A percentile compares a stretch with the other conserved stretches of the same genome.
phyloP scores from a whole-genome alignment of 30 jellyfish, hydroid and myxozoan species.

The Phacellophora camtschatica region DNA sequence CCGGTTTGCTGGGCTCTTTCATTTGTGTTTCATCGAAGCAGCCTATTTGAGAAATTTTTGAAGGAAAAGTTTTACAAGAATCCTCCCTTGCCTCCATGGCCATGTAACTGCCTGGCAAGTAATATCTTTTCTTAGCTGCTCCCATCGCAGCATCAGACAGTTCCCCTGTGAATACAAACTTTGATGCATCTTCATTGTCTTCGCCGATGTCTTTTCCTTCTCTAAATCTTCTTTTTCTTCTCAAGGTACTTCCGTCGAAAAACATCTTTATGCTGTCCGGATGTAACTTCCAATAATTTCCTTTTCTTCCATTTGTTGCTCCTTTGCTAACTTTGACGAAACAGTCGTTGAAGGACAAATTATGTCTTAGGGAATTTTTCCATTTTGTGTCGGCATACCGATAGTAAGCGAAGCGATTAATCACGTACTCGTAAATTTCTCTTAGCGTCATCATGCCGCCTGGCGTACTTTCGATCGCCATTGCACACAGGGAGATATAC shows the following conservation, averaged over 20 bases:
- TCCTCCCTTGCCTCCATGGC: no score
- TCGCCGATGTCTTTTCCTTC: no score
- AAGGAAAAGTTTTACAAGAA: no score
- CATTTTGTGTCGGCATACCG: conserved; percentile 18
- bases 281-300: conserved; percentile 47
- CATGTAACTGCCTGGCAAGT: no score
- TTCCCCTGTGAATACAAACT: no score
- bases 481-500: conserved; percentile 33
- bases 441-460: conserved; percentile 37
- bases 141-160: no score
- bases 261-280: conserved; percentile 48
- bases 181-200: no score
- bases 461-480: conserved; percentile 62
- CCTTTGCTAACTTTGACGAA: conserved; percentile 12
- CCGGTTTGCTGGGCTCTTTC: no score
- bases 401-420: conserved; percentile 24
- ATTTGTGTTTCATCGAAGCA: no score
- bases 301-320: conserved; percentile 3
- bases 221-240: conserved; percentile 29
- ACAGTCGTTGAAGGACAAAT: conserved; percentile 61
- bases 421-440: conserved; percentile 41
- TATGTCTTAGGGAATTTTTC: conserved; percentile 56
- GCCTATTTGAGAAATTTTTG: no score
- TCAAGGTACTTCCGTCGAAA: conserved; percentile 34
- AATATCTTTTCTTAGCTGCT: no score